Evolutionary conservation across 2,797 vertebrate species (phyloP), one percentile per base, ranked within the genome.

Genomic region (Apogon talboti): DNA sequence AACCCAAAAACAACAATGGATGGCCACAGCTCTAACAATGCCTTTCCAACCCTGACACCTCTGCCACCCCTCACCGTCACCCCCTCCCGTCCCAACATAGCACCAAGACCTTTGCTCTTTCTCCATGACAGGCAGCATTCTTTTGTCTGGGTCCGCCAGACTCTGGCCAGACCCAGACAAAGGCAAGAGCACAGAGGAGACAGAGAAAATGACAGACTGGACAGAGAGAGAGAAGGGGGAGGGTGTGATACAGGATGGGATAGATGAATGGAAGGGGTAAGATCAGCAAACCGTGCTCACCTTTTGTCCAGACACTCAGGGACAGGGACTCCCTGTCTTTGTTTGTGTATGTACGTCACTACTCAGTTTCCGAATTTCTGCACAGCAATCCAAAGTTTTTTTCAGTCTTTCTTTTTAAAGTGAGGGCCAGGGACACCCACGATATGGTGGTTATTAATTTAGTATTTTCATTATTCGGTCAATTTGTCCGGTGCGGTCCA

Each of bases 11-110:
- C 91, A 91, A 96, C 94, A 96, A 95, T 92, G 90, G 90, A 86
- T 82, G 87, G 79, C 89, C 82, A 19, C 91, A 89, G 93, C 93
- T 95, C 93, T 94, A 93, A 95, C 94, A 94, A 94, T 92, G 93
- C 90, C 86, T 71, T 88, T 66, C 77, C 65, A 74, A 92, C 91
- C 87, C 81, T 83, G 93, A 92, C 92, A 92, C 91, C 89, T 76
- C 0, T 6, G 78, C 92, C 90, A 92, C 92, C 54, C 51, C 2
- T 89, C 87, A 76, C 66, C 83, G 90, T 90, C 91, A 89, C 91
- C 88, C 79, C 70, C 40, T 41, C 38, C 16, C 52, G 46, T 37
- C 64, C 50, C 58, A 48, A 30, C 56, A 16, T 11, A 74, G 50
- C 76, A 55, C 63, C 45, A 40, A 66, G 82, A 87, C 84, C 81